These are phyloP conservation scores for Cerastis leucographa DNA, from an alignment of 2,888 invertebrate species.

Conservation along the genomic window DNA sequence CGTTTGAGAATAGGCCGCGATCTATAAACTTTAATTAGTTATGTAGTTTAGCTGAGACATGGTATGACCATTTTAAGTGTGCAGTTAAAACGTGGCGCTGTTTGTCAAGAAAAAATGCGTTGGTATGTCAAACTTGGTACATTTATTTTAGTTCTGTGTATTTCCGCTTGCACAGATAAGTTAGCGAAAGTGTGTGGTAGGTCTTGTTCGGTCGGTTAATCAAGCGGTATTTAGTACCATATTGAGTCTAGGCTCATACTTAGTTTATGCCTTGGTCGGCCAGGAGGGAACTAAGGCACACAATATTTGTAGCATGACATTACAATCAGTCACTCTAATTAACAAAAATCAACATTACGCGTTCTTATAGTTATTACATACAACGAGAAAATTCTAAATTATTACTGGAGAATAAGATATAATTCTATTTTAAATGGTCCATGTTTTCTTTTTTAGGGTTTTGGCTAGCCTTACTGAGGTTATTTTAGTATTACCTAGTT, in stretches of 20 bases:
- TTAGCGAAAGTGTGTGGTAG: background rate
- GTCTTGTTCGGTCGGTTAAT: background rate
- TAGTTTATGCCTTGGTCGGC: conserved; percentile 43
- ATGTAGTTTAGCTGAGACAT: background rate
- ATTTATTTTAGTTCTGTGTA: background rate
- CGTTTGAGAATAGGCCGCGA: conserved; percentile 20
- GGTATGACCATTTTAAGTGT: background rate
- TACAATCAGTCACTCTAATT: conserved; percentile 72
- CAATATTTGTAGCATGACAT: conserved; percentile 75
- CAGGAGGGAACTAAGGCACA: conserved; percentile 60
- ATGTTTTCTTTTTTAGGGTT: background rate
- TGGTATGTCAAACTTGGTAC: background rate
- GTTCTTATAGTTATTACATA: conserved; percentile 68
- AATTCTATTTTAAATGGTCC: conserved; percentile 6
- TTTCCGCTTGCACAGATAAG: background rate
- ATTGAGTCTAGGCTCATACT: conserved; percentile 48
- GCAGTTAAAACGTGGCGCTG: background rate
- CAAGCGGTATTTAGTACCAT: conserved; percentile 51
- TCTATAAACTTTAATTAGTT: background rate
- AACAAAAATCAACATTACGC: conserved; percentile 72
- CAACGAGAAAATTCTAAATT: conserved; percentile 49
- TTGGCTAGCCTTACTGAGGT: background rate
- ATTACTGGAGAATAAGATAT: conserved; percentile 51
- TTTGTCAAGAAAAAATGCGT: background rate
- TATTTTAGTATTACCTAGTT: background rate